Evolutionary conservation across 2,888 invertebrate species (phyloP).

Genomic region (Ornithoptera priamus): DNA sequence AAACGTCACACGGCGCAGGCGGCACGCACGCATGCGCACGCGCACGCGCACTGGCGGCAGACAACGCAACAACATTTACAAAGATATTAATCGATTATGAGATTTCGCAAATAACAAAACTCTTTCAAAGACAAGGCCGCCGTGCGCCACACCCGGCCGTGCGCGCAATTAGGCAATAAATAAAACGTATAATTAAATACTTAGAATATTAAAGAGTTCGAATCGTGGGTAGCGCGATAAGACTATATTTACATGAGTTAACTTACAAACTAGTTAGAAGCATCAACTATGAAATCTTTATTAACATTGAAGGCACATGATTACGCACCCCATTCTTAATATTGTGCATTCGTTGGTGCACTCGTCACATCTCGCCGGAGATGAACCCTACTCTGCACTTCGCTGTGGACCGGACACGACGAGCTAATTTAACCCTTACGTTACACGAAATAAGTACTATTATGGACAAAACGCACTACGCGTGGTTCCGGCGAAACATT

Average conservation of each 20-base stretch:
- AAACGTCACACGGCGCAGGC: slow-evolving; percentile 44
- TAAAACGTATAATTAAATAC: slow-evolving; percentile 70
- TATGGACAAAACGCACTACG: slow-evolving; percentile 33
- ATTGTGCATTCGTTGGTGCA: slow-evolving; percentile 61
- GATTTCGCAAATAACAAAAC: no score
- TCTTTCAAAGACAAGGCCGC: background rate
- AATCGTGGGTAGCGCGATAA: slow-evolving; percentile 60
- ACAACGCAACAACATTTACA: no score
- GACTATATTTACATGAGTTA: slow-evolving; percentile 74
- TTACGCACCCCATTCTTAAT: slow-evolving; percentile 76
- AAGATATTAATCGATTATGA: no score
- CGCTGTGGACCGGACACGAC: slow-evolving; percentile 60
- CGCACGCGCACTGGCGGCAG: no score
- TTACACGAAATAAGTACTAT: slow-evolving; percentile 45
- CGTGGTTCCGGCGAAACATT: slow-evolving; percentile 14
- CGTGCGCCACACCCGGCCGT: slow-evolving; percentile 9
- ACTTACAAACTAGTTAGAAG: slow-evolving; percentile 73
- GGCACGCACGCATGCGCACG: no score
- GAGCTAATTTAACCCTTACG: slow-evolving; percentile 56
- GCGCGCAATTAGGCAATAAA: slow-evolving; percentile 59
- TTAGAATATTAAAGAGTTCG: slow-evolving; percentile 70
- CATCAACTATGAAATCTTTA: slow-evolving; percentile 77
- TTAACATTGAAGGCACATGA: slow-evolving; percentile 80
- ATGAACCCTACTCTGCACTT: slow-evolving; percentile 32
- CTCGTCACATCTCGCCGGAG: slow-evolving; percentile 40